Evolutionary conservation across 2,888 invertebrate genomes (phyloP).

Genomic region (Plagodis dolabraria): DNA sequence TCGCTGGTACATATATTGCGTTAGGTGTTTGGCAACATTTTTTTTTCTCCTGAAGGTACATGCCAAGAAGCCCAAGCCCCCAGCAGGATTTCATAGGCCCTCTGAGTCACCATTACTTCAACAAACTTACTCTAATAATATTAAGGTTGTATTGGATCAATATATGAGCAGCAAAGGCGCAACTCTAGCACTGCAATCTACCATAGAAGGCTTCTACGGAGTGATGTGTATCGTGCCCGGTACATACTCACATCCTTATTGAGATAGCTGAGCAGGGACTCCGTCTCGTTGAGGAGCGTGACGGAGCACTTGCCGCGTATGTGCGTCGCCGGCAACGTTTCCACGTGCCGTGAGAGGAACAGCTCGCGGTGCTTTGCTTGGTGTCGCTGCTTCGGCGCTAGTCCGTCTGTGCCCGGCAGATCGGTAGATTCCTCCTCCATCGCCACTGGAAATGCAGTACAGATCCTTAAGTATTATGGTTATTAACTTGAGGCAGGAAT

Average conservation of each 20-base stretch:
- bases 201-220: not conserved
- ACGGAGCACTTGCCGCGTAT: slow-evolving; percentile 99
- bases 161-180: too few species aligned
- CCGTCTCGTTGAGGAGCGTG: slow-evolving; percentile 99
- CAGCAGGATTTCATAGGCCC: too few species aligned
- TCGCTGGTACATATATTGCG: too few species aligned
- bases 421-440: slow-evolving; percentile 88
- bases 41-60: too few species aligned
- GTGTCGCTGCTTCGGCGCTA: slow-evolving; percentile 94
- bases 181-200: not conserved
- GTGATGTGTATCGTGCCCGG: slow-evolving; percentile 47
- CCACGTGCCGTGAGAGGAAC: slow-evolving; percentile 98
- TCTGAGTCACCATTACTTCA: too few species aligned
- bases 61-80: too few species aligned
- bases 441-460: slow-evolving; percentile 81
- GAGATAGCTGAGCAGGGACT: slow-evolving; percentile 97
- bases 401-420: slow-evolving; percentile 85
- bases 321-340: slow-evolving; percentile 99
- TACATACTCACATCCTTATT: slow-evolving; percentile 95
- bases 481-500: too few species aligned
- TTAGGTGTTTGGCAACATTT: too few species aligned
- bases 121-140: too few species aligned
- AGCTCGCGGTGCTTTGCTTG: slow-evolving; percentile 99
- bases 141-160: too few species aligned
- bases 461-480: not conserved